phyloP scores from a whole-genome alignment of 2,888 invertebrate species.

The Cylloceria caligata region DNA sequence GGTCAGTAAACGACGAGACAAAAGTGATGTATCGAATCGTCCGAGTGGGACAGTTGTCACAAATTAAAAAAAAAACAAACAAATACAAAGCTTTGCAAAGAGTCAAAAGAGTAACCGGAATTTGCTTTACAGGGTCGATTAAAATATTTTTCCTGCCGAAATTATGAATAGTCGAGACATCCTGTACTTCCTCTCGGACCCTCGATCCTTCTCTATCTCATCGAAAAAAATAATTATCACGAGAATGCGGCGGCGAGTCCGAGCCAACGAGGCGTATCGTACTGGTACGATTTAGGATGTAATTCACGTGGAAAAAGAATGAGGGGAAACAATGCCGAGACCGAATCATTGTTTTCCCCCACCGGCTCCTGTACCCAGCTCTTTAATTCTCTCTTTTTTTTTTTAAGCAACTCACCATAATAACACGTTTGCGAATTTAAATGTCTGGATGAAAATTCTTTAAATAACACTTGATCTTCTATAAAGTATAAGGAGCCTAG shows the following conservation, averaged over 20 bases:
- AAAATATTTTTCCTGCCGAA: conserved; percentile 62
- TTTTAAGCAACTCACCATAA: conserved; percentile 44
- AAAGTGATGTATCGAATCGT: conserved; percentile 45
- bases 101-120: conserved; percentile 29
- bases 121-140: conserved; percentile 39
- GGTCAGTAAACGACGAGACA: conserved; percentile 44
- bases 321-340: conserved; percentile 63
- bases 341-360: conserved; percentile 63
- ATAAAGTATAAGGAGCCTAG: too few species aligned
- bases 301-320: conserved; percentile 62
- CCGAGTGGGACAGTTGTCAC: not conserved
- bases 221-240: conserved; percentile 59
- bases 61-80: conserved; percentile 20
- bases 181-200: conserved; percentile 46
- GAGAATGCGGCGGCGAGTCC: conserved; percentile 53
- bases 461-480: too few species aligned
- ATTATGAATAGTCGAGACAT: conserved; percentile 66
- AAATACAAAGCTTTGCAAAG: conserved; percentile 39
- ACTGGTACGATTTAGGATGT: conserved; percentile 63
- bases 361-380: conserved; percentile 24
- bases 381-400: conserved; percentile 21
- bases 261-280: conserved; percentile 64
- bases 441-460: not conserved
- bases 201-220: conserved; percentile 19
- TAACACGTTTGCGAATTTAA: not conserved